These are phyloP conservation scores for Drosophila putrida DNA, from an alignment of 2,888 invertebrate species.

Conservation along the genomic window DNA sequence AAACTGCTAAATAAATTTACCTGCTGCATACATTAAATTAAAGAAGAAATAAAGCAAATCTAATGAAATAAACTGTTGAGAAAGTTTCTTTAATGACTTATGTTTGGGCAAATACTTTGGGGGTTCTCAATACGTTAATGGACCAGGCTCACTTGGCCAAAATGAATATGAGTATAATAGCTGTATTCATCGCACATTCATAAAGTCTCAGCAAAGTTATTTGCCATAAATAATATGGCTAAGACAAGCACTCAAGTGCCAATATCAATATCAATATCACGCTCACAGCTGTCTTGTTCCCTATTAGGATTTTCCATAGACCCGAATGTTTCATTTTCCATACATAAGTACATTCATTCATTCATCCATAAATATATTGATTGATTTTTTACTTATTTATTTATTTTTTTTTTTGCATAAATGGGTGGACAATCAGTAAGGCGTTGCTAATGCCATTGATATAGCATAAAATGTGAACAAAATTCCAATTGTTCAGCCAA, in stretches of 20 bases:
- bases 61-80: constrained; percentile 1
- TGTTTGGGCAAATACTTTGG: neutral
- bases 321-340: constrained; percentile 21
- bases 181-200: constrained; percentile 47
- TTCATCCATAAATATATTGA: constrained; percentile 42
- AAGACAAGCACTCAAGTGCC: constrained; percentile 33
- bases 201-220: constrained; percentile 38
- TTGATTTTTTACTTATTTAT: constrained; percentile 41
- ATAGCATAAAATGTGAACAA: constrained; percentile 48
- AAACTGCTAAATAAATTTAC: neutral
- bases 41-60: neutral
- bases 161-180: constrained; percentile 3
- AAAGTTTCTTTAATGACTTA: constrained; percentile 8
- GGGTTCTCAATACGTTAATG: constrained; percentile 3
- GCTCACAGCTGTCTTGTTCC: constrained; percentile 12
- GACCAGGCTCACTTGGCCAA: neutral
- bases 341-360: constrained; percentile 8
- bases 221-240: constrained; percentile 48
- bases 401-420: constrained; percentile 5
- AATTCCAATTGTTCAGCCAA: constrained; percentile 35
- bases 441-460: constrained; percentile 40
- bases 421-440: constrained; percentile 40
- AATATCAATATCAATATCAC: constrained; percentile 25
- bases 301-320: constrained; percentile 22
- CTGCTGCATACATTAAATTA: neutral